Evolutionary conservation across 1,140 invertebrate genomes (phyloP).

Genomic region (Hypothenemus hampei): DNA sequence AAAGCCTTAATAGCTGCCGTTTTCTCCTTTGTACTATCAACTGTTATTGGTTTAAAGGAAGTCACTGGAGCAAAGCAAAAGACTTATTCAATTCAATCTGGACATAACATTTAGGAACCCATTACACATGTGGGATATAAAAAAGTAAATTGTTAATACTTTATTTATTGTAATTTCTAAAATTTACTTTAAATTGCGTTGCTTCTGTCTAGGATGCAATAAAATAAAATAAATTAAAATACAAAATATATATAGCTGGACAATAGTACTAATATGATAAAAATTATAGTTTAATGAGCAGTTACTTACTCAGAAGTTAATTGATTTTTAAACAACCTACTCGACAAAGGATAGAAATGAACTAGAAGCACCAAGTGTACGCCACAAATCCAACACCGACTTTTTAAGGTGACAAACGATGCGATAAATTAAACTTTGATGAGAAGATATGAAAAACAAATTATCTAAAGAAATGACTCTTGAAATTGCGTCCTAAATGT

Average conservation of each 20-base stretch:
- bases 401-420: constrained; percentile 6
- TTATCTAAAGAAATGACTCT: constrained; percentile 1
- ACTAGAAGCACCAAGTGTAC: background rate
- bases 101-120: too few relatives aligned
- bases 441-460: background rate
- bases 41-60: constrained; percentile 69
- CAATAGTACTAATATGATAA: too few relatives aligned
- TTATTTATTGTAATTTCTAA: too few relatives aligned
- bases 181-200: too few relatives aligned
- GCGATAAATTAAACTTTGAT: constrained; percentile 8
- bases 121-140: too few relatives aligned
- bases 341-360: too few relatives aligned
- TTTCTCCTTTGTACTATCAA: constrained; percentile 71
- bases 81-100: background rate
- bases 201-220: too few relatives aligned
- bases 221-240: too few relatives aligned
- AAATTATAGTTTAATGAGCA: too few relatives aligned
- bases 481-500: constrained; percentile 7
- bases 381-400: background rate
- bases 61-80: constrained; percentile 44
- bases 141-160: too few relatives aligned
- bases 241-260: too few relatives aligned
- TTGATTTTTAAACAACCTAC: too few relatives aligned
- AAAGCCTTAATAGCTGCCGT: constrained; percentile 77
- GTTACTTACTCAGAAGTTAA: background rate